phyloP scores from a whole-genome alignment of 1,140 invertebrate genomes.

The Sogatella furcifera region DNA sequence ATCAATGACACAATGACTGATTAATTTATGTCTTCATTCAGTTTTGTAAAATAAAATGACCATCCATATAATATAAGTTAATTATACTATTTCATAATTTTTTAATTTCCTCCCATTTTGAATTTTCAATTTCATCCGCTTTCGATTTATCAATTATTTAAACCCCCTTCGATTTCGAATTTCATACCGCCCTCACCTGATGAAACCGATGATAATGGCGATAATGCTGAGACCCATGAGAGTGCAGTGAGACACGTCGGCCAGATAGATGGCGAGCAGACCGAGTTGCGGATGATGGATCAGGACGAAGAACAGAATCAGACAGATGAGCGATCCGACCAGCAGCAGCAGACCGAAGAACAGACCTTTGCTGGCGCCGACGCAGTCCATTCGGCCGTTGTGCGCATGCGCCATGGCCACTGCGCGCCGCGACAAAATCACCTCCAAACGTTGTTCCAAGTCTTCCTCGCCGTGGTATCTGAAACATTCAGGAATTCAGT shows the following conservation, averaged over 20 bases:
- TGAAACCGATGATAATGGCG: slow-evolving; percentile 80
- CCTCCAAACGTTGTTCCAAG: slow-evolving; percentile 70
- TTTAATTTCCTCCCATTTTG: too few relatives aligned
- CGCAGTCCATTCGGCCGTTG: slow-evolving; percentile 76
- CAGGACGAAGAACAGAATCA: slow-evolving; percentile 89
- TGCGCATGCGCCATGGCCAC: slow-evolving; percentile 71
- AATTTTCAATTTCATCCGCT: too few relatives aligned
- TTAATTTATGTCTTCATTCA: too few relatives aligned
- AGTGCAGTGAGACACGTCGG: slow-evolving; percentile 79
- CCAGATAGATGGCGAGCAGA: slow-evolving; percentile 75
- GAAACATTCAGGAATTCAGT: slow-evolving; percentile 10
- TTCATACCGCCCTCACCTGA: too few relatives aligned
- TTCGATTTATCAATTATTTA: too few relatives aligned
- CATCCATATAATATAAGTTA: too few relatives aligned
- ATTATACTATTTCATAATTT: too few relatives aligned
- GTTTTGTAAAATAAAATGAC: too few relatives aligned
- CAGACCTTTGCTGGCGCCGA: slow-evolving; percentile 85
- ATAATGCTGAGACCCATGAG: slow-evolving; percentile 78
- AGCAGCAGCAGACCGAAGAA: slow-evolving; percentile 84
- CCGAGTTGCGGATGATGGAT: slow-evolving; percentile 71
- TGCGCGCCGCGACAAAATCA: slow-evolving; percentile 69
- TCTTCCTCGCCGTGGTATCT: slow-evolving; percentile 70
- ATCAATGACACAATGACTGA: too few relatives aligned
- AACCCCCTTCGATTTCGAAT: too few relatives aligned
- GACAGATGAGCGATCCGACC: slow-evolving; percentile 82